Evolutionary conservation across 2,797 vertebrate genomes (phyloP).

Genomic region (Rhinella marina): DNA sequence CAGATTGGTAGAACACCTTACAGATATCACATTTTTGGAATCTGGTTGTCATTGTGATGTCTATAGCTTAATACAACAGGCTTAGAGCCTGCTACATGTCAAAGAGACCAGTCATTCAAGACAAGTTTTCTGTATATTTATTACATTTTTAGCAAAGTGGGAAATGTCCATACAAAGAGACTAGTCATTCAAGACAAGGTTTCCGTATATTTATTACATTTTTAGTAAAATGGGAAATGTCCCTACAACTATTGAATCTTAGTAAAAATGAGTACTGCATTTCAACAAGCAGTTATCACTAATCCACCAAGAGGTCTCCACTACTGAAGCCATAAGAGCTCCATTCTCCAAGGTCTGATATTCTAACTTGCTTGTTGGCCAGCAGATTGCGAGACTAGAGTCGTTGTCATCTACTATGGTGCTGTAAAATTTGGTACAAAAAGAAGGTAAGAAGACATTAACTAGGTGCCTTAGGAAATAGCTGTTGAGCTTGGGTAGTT

Average conservation of each 20-base stretch:
- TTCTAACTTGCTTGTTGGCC: background rate
- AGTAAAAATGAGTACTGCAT: no score
- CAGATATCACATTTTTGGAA: background rate
- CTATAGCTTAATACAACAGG: background rate
- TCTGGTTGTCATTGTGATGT: background rate
- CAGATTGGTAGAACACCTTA: background rate
- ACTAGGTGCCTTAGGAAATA: no score
- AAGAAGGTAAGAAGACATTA: no score
- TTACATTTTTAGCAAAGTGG: no score
- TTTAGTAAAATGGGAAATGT: no score
- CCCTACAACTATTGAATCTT: no score
- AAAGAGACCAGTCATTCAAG: background rate
- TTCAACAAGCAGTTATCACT: background rate
- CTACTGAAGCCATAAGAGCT: background rate
- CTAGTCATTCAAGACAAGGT: background rate
- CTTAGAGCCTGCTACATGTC: background rate
- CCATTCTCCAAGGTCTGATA: background rate
- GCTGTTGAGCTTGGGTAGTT: no score
- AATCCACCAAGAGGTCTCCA: background rate
- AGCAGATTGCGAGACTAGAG: no score
- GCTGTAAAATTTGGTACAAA: no score
- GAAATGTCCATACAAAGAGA: no score
- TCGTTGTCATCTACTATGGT: no score
- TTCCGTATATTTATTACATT: no score
- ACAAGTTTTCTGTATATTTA: background rate